Conservation (phyloP, 92 coral and sea anemone species). For the Parazoanthus atlanticus region DNA sequence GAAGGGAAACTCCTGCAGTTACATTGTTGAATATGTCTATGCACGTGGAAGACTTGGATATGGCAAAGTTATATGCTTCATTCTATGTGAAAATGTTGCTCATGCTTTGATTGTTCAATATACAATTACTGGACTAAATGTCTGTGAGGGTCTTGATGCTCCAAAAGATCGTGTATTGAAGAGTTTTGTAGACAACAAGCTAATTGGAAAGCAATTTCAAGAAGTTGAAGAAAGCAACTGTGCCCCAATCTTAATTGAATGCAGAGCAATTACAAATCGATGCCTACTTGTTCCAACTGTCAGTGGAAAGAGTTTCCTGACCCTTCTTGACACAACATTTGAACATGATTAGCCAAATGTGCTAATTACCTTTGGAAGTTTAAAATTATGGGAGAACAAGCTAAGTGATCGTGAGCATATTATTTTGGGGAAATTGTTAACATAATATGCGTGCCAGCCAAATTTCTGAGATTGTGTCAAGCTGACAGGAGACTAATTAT, state of each 20-base stretch:
- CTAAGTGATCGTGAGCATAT: no score
- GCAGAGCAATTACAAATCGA: slow-evolving; percentile 38
- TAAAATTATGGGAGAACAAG: no score
- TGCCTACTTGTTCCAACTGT: slow-evolving; percentile 26
- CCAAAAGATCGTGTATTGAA: slow-evolving; percentile 52
- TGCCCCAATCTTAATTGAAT: not conserved
- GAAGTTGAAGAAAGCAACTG: slow-evolving; percentile 44
- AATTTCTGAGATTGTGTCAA: no score
- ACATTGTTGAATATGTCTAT: slow-evolving; percentile 32
- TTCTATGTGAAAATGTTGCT: not conserved
- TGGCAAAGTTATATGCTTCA: slow-evolving; percentile 59
- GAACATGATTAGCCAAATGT: slow-evolving; percentile 47
- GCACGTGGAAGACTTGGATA: not conserved
- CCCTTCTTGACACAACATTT: slow-evolving; percentile 58
- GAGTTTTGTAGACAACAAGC: slow-evolving; percentile 31
- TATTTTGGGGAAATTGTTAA: no score
- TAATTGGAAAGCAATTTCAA: slow-evolving; percentile 40
- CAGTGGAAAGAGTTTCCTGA: slow-evolving; percentile 47
- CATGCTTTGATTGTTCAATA: not conserved
- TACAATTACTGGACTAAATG: slow-evolving; percentile 29
- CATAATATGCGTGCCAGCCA: no score
- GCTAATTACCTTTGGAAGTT: no score
- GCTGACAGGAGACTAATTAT: no score
- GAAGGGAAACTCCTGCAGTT: slow-evolving; percentile 63
- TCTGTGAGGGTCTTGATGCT: slow-evolving; percentile 42